Evolutionary conservation across 2,888 invertebrate species (phyloP), one percentile per base, ranked within the genome.

Genomic region (Acronicta psi): DNA sequence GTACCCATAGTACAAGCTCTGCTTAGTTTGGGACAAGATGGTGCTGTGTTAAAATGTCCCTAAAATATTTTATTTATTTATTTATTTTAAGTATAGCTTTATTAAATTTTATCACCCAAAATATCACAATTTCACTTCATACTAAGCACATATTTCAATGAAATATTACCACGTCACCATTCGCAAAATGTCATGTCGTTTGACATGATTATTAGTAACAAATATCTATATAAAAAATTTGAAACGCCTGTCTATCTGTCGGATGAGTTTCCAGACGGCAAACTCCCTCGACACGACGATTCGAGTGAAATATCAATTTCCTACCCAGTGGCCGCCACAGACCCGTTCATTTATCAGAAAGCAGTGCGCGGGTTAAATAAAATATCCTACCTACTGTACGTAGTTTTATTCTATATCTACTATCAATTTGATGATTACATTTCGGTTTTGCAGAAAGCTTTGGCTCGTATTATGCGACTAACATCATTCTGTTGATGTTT

Each of bases 301-400:
- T 77, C 79, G 81, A 89, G 83, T 88, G 85, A 90, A 90, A 90
- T 90, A 91, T 91, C 90, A 91, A 89, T 91, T 89, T 88, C 85
- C 88, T 85, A 80, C 77, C 79, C 83, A 77, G 77, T 83, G 86
- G 82, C 80, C 84, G 82, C 79, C 79, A 75, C 73, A 68, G 71
- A 69, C 77, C 75, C 81, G 79, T 83, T 86, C 88, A 87, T 91
- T 91, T 88, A 83, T 84, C 83, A 82, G 77, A 74, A 75, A 80
- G 80, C 77, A 74, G 67, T 71, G 78, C 70, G 66, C 69, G 77
- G 75, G 71, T 80, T 81, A 77, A 84, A 85, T 81, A 80, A 81
- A 80, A 82, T 82, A 80, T 81, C 73, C 54, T 25, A 45, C 45
- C 43, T 45, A 60, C 41, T 65, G 16, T 49, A 49, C 38, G 25